Conservation (phyloP, 2,888 invertebrate genomes). For the Macrophya alboannulata region DNA sequence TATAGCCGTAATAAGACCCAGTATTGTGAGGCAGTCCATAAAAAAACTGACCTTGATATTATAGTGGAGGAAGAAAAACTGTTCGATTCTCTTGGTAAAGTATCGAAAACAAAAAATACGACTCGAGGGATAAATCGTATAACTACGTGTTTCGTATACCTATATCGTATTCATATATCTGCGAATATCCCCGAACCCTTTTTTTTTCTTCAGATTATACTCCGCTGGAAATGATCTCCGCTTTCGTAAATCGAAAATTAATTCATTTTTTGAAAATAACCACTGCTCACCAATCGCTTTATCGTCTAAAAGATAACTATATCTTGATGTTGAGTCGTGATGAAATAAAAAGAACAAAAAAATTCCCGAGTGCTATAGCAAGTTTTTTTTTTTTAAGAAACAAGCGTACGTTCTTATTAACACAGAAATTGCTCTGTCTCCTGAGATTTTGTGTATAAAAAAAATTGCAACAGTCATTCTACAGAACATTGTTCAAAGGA, state of each 20-base stretch:
- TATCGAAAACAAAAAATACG: not conserved
- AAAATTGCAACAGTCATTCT: too few species aligned
- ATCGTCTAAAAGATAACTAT: too few species aligned
- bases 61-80: not conserved
- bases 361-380: too few species aligned
- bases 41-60: slow-evolving; percentile 21
- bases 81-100: slow-evolving; percentile 3
- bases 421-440: too few species aligned
- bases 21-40: slow-evolving; percentile 15
- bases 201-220: not conserved
- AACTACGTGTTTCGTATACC: not conserved
- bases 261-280: not conserved
- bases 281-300: too few species aligned
- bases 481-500: too few species aligned
- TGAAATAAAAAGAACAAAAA: too few species aligned
- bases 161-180: not conserved
- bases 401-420: too few species aligned
- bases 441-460: too few species aligned
- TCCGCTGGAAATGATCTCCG: not conserved
- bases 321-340: too few species aligned
- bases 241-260: not conserved
- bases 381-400: too few species aligned
- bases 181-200: not conserved
- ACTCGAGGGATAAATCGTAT: not conserved
- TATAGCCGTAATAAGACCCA: slow-evolving; percentile 18